Percentiles rank a stretch among this genome's conserved stretches.
Conservation (phyloP, 92 coral and sea anemone species). For the Isaurus tuberculatus region DNA sequence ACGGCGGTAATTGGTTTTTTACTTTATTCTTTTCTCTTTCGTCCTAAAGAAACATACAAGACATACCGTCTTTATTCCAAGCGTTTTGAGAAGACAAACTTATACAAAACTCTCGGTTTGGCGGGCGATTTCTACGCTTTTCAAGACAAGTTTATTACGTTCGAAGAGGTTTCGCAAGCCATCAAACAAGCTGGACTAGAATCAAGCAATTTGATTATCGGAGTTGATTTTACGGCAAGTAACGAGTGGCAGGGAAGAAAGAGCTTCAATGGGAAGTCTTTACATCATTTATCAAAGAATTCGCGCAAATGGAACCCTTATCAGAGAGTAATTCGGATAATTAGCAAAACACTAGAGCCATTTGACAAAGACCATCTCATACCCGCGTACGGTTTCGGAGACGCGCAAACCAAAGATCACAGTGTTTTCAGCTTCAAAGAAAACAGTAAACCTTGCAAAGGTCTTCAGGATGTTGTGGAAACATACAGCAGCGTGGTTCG, state of each 20-base stretch:
- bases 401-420: conserved; percentile 78
- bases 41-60: conserved; percentile 82
- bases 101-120: conserved; percentile 77
- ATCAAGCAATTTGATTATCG: conserved; percentile 85
- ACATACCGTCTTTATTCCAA: conserved; percentile 74
- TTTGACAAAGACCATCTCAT: conserved; percentile 91
- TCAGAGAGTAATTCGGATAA: conserved; percentile 86
- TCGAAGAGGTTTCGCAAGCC: conserved; percentile 86
- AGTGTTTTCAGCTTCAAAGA: conserved; percentile 84
- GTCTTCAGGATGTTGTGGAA: conserved; percentile 73
- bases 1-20: conserved; percentile 78
- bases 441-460: conserved; percentile 81
- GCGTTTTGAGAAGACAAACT: conserved; percentile 72
- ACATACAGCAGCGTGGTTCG: conserved; percentile 83
- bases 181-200: conserved; percentile 81
- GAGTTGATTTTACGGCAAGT: conserved; percentile 98
- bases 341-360: conserved; percentile 85
- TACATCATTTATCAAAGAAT: conserved; percentile 80
- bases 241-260: conserved; percentile 99
- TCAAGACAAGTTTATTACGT: conserved; percentile 78
- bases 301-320: conserved; percentile 88
- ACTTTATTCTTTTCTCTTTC: conserved; percentile 71
- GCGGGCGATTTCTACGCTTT: conserved; percentile 83
- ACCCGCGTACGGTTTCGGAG: conserved; percentile 96
- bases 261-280: conserved; percentile 80